Evolutionary conservation across 2,113 vertebrate species (phyloP).

Genomic region (Verasper variegatus): DNA sequence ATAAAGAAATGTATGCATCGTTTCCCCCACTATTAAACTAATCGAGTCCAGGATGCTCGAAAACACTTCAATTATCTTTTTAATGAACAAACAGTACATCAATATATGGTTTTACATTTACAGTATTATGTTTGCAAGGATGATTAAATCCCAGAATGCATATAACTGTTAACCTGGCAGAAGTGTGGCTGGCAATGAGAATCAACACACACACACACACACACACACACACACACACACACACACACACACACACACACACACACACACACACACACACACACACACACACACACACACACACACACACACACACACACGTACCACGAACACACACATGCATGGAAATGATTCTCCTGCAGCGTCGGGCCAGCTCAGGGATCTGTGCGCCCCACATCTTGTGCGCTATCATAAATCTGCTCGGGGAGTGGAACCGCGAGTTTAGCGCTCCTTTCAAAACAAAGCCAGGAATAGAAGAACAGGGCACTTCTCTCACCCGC

Average conservation of each 20-base stretch:
- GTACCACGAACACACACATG: constrained; percentile 20
- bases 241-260: constrained; percentile 41
- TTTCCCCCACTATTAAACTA: not conserved
- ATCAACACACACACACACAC: constrained; percentile 41
- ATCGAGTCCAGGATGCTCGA: not conserved
- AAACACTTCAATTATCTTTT: constrained; percentile 47
- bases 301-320: constrained; percentile 38
- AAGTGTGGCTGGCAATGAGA: constrained; percentile 54
- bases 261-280: constrained; percentile 43
- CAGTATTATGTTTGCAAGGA: constrained; percentile 62
- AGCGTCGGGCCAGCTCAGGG: constrained; percentile 50
- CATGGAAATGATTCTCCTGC: constrained; percentile 30
- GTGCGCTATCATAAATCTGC: constrained; percentile 47
- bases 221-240: constrained; percentile 43
- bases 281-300: constrained; percentile 45
- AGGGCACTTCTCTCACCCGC: constrained; percentile 42
- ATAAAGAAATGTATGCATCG: too few relatives aligned
- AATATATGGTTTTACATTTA: constrained; percentile 60
- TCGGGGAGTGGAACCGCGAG: constrained; percentile 59
- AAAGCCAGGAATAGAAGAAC: constrained; percentile 61
- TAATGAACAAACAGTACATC: constrained; percentile 74
- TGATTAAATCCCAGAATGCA: constrained; percentile 56
- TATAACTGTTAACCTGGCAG: constrained; percentile 42
- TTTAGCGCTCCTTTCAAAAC: constrained; percentile 67
- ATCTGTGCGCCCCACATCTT: constrained; percentile 55